phyloP scores from a whole-genome alignment of 2,113 vertebrate species.

The Leptosomus discolor region DNA sequence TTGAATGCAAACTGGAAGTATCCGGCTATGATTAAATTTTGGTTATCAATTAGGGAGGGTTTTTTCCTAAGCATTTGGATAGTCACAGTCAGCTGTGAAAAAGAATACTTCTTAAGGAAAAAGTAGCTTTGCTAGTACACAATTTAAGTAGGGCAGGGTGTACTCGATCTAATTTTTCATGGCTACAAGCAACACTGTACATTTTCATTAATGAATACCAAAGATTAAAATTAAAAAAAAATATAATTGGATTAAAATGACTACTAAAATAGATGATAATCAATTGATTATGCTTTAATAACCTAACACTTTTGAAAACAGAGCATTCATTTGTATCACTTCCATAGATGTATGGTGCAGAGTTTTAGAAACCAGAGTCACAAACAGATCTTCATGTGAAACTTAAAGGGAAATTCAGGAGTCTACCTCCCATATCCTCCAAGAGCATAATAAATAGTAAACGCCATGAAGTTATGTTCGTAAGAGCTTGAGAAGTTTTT shows the following conservation, averaged over 20 bases:
- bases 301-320: slow-evolving; percentile 38
- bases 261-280: slow-evolving; percentile 73
- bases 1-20: slow-evolving; percentile 72
- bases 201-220: slow-evolving; percentile 74
- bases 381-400: neutral
- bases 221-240: slow-evolving; percentile 66
- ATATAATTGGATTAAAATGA: slow-evolving; percentile 75
- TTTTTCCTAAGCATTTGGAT: slow-evolving; percentile 59
- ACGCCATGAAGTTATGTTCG: neutral
- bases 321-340: neutral
- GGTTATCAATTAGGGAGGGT: slow-evolving; percentile 73
- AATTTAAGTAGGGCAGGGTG: slow-evolving; percentile 63
- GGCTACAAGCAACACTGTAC: slow-evolving; percentile 55
- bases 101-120: slow-evolving; percentile 18
- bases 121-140: slow-evolving; percentile 26
- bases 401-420: neutral
- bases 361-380: neutral
- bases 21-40: slow-evolving; percentile 74
- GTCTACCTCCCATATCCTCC: neutral
- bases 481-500: neutral
- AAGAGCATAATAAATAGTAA: neutral
- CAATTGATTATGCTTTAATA: slow-evolving; percentile 67
- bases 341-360: neutral
- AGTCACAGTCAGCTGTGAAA: slow-evolving; percentile 51
- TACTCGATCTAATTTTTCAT: slow-evolving; percentile 60